phyloP scores from a whole-genome alignment of 2,888 invertebrate genomes.

The Drepana falcataria region DNA sequence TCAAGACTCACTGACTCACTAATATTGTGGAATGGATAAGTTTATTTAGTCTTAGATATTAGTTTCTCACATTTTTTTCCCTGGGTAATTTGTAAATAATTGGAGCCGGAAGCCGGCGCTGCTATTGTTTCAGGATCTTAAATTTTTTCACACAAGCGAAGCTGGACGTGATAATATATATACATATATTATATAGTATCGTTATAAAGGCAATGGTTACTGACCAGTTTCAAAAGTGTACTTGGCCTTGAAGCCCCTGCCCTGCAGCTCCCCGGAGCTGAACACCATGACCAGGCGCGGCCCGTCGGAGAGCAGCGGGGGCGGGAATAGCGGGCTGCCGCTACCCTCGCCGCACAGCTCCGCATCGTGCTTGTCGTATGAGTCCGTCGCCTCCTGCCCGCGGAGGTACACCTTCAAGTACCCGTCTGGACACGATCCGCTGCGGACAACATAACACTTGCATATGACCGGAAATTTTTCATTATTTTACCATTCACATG shows the following conservation, averaged over 20 bases:
- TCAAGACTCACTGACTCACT: too few species aligned
- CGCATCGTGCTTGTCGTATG: constrained; percentile 95
- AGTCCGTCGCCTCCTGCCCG: constrained; percentile 94
- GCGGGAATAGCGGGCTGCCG: constrained; percentile 79
- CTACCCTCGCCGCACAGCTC: constrained; percentile 90
- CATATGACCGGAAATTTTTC: too few species aligned
- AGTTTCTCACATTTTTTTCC: too few species aligned
- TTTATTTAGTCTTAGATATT: too few species aligned
- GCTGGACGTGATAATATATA: constrained; percentile 11
- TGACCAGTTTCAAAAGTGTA: constrained; percentile 91
- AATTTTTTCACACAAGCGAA: too few species aligned
- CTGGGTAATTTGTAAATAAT: too few species aligned
- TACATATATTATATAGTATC: not conserved
- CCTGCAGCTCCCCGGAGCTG: constrained; percentile 94
- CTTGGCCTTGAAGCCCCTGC: constrained; percentile 93
- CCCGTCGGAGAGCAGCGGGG: constrained; percentile 91
- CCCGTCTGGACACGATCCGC: constrained; percentile 89
- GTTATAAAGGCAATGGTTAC: constrained; percentile 7
- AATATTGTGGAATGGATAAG: too few species aligned
- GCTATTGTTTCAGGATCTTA: too few species aligned
- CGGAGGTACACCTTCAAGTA: constrained; percentile 94
- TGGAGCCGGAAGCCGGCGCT: too few species aligned
- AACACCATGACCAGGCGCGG: constrained; percentile 96
- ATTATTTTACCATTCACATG: too few species aligned
- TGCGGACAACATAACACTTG: constrained; percentile 12